phyloP scores from a whole-genome alignment of 2,888 invertebrate genomes.

The Acanthosepion lycidas region DNA sequence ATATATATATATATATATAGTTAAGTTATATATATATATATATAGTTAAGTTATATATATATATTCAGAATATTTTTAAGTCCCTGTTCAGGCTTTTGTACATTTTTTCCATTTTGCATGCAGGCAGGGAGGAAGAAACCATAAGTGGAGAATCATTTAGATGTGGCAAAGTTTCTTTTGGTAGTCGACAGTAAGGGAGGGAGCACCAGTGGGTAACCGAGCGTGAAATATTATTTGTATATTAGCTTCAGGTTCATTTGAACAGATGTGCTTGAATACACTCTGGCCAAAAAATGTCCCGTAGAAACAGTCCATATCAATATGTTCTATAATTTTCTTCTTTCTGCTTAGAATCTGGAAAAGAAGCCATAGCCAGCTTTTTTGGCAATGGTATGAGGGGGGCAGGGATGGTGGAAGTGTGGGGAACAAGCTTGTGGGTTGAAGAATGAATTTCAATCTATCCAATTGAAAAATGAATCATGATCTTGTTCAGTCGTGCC shows the following conservation, averaged over 20 bases:
- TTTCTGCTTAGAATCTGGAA: not conserved
- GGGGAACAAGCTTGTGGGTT: not conserved
- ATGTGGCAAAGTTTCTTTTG: conserved; percentile 8
- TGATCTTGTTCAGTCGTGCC: conserved; percentile 10
- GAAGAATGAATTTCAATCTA: conserved; percentile 18
- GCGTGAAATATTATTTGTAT: conserved; percentile 20
- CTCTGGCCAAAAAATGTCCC: conserved; percentile 33
- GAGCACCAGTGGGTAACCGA: not conserved
- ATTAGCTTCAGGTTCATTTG: conserved; percentile 33
- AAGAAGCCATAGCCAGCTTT: not conserved
- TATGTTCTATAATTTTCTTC: not conserved
- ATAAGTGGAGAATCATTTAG: not conserved
- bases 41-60: too few relatives aligned
- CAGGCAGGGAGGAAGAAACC: not conserved
- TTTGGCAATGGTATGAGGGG: not conserved
- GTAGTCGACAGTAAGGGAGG: not conserved
- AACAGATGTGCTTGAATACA: not conserved
- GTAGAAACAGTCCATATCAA: not conserved
- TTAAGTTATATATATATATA: too few relatives aligned
- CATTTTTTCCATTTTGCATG: not conserved
- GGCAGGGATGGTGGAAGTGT: not conserved
- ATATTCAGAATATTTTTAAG: not conserved
- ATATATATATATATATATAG: too few relatives aligned
- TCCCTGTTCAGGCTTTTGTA: not conserved
- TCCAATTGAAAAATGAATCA: conserved; percentile 33